Conservation (phyloP, 2,797 vertebrate genomes). For the Cottoperca gobio region DNA sequence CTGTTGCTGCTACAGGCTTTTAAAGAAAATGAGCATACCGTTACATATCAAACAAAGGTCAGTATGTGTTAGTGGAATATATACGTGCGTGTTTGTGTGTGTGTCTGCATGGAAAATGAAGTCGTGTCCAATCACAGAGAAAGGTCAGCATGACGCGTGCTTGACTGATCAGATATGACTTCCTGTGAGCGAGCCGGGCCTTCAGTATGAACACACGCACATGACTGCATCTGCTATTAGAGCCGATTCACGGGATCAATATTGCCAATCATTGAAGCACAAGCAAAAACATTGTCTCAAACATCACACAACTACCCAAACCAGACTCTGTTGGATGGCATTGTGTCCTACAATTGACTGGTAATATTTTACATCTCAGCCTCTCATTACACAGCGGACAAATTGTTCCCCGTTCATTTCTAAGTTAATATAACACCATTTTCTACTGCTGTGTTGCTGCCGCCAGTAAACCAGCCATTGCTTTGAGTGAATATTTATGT, state of each 20-base stretch:
- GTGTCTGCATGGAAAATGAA: conserved; percentile 56
- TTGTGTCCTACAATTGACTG: background rate
- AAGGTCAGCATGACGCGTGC: conserved; percentile 72
- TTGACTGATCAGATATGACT: conserved; percentile 56
- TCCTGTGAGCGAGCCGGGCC: conserved; percentile 8
- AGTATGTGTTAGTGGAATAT: conserved; percentile 51
- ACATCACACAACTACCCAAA: conserved; percentile 18
- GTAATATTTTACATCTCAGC: conserved; percentile 11
- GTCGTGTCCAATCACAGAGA: conserved; percentile 62
- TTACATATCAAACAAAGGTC: conserved; percentile 83
- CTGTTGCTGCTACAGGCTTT: conserved; percentile 62
- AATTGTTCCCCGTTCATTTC: background rate
- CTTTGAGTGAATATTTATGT: conserved; percentile 1
- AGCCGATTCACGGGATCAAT: conserved; percentile 53
- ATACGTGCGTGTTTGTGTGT: conserved; percentile 11
- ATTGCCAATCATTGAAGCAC: conserved; percentile 17
- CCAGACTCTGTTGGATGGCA: background rate
- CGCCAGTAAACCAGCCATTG: background rate
- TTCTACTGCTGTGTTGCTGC: background rate
- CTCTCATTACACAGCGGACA: conserved; percentile 9
- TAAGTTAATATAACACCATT: conserved; percentile 10
- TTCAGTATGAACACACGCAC: conserved; percentile 31
- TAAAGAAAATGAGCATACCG: conserved; percentile 71
- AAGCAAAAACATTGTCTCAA: background rate
- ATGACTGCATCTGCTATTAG: conserved; percentile 31